Evolutionary conservation across 2,888 invertebrate species (phyloP).

Genomic region (Linnaemya tessellans): DNA sequence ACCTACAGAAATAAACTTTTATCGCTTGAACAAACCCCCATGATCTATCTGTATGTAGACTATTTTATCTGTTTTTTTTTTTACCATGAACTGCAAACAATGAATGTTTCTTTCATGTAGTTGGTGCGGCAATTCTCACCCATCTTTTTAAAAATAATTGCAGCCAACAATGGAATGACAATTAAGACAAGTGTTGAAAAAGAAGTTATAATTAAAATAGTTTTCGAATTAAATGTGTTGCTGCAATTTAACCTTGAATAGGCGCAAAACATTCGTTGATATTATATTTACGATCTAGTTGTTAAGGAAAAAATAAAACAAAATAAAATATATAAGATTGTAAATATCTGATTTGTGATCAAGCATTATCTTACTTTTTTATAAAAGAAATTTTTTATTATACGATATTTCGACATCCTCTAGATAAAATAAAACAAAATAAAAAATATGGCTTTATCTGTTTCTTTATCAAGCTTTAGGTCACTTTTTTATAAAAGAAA

Average conservation of each 20-base stretch:
- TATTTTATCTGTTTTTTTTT: not conserved
- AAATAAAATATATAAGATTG: too few species aligned
- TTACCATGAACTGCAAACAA: constrained; percentile 17
- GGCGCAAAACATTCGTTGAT: too few species aligned
- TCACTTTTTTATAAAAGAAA: too few species aligned
- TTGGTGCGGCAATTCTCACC: constrained; percentile 41
- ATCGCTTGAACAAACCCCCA: constrained; percentile 25
- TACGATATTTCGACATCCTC: too few species aligned
- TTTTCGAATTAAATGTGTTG: constrained; percentile 35
- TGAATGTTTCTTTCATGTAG: constrained; percentile 10
- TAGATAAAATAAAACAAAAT: too few species aligned
- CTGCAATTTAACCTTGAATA: constrained; percentile 7
- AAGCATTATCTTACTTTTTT: too few species aligned
- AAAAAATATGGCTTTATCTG: too few species aligned
- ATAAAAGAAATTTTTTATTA: too few species aligned
- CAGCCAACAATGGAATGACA: constrained; percentile 57
- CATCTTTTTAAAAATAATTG: constrained; percentile 35
- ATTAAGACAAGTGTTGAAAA: constrained; percentile 66
- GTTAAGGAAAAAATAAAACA: too few species aligned
- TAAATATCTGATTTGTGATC: too few species aligned
- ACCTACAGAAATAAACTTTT: constrained; percentile 48
- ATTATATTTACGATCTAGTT: too few species aligned
- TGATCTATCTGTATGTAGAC: constrained; percentile 24
- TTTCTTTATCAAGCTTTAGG: too few species aligned
- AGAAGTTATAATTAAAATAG: constrained; percentile 60